Evolutionary conservation across 2,797 vertebrate genomes (phyloP).

Genomic region (Muraenolepis orangiensis): DNA sequence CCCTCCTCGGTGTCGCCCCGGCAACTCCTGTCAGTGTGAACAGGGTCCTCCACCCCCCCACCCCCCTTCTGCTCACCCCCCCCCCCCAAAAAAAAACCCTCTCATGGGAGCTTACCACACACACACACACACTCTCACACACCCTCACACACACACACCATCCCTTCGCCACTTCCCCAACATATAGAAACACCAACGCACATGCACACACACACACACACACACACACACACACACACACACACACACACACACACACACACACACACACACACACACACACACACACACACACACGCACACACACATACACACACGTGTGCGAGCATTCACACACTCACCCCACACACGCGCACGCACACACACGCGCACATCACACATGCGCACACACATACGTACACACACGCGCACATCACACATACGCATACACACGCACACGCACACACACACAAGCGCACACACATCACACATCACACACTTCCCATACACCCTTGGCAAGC

Average conservation of each 20-base stretch:
- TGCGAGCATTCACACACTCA: no score
- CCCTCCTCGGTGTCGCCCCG: conserved; percentile 30
- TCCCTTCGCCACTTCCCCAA: background rate
- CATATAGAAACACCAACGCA: background rate
- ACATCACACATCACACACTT: background rate
- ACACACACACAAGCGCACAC: background rate
- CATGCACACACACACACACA: background rate
- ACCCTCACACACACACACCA: no score
- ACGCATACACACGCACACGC: background rate
- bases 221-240: no score
- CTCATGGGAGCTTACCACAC: conserved; percentile 2
- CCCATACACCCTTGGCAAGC: background rate
- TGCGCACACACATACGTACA: no score
- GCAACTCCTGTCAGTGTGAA: conserved; percentile 44
- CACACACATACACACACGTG: no score
- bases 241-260: no score
- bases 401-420: conserved; percentile 4
- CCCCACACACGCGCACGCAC: no score
- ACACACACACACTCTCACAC: no score
- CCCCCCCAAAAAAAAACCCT: conserved; percentile 11
- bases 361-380: no score
- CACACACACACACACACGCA: no score
- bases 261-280: no score
- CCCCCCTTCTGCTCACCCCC: background rate
- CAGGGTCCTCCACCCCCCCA: background rate